Conservation (phyloP, 1,140 invertebrate genomes). For the Dreissena rostriformis region DNA sequence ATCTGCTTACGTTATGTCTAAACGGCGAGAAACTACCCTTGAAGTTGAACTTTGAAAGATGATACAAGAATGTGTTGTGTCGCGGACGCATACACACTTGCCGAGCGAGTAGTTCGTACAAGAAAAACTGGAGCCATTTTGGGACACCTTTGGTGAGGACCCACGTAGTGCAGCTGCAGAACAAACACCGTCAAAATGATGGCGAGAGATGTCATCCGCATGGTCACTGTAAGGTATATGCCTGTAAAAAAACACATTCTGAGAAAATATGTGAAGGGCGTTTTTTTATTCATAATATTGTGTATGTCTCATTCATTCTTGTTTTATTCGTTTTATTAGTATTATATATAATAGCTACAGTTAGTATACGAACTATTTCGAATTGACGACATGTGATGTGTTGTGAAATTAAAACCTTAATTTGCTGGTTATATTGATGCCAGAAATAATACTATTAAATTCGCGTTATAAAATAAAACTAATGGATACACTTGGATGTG, state of each 20-base stretch:
- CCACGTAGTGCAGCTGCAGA: slow-evolving; percentile 59
- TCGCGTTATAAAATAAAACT: too few species aligned
- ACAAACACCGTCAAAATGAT: slow-evolving; percentile 80
- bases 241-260: slow-evolving; percentile 62
- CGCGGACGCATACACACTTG: slow-evolving; percentile 59
- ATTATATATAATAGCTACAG: too few species aligned
- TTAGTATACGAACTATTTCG: too few species aligned
- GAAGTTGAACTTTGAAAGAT: slow-evolving; percentile 41
- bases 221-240: slow-evolving; percentile 80
- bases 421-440: too few species aligned
- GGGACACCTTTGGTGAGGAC: slow-evolving; percentile 56
- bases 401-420: too few species aligned
- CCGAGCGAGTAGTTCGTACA: slow-evolving; percentile 56
- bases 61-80: slow-evolving; percentile 49
- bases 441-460: too few species aligned
- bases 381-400: too few species aligned
- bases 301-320: too few species aligned
- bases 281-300: too few species aligned
- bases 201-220: slow-evolving; percentile 80
- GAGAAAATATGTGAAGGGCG: too few species aligned
- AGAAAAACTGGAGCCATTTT: slow-evolving; percentile 46
- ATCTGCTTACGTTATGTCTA: background rate
- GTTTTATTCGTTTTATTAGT: too few species aligned
- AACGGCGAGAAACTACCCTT: slow-evolving; percentile 51
- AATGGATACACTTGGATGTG: too few species aligned